A percentile compares a stretch with the other conserved stretches of the same genome.
Conservation (phyloP, 2,888 invertebrate genomes). For the Andrena haemorrhoa region DNA sequence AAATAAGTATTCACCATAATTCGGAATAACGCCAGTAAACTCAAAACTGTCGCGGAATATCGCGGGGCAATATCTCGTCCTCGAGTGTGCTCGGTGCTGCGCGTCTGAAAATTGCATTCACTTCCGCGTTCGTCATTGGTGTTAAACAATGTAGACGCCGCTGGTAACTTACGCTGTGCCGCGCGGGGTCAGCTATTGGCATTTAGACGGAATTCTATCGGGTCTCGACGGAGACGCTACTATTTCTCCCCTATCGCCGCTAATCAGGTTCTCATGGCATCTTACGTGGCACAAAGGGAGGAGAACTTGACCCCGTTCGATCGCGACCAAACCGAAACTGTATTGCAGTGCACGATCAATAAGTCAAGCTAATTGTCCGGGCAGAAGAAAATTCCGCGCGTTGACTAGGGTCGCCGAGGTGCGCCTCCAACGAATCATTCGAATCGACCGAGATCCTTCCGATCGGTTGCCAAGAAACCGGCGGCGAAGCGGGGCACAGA, state of each 20-base stretch:
- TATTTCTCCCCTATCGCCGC: constrained; percentile 40
- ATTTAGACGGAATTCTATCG: constrained; percentile 43
- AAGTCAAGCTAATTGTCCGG: constrained; percentile 50
- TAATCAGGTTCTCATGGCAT: constrained; percentile 55
- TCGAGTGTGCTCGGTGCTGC: not conserved
- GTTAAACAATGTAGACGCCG: not conserved
- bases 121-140: not conserved
- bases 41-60: too few species aligned
- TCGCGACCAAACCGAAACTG: constrained; percentile 55
- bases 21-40: too few species aligned
- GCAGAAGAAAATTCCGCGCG: constrained; percentile 32
- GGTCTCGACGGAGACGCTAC: not conserved
- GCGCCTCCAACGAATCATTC: constrained; percentile 1
- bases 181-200: constrained; percentile 6
- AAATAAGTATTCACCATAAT: too few species aligned
- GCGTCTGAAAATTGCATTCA: not conserved
- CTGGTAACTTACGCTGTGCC: not conserved
- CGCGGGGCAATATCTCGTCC: too few species aligned
- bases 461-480: not conserved
- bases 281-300: constrained; percentile 56
- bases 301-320: constrained; percentile 66
- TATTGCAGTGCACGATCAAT: constrained; percentile 54
- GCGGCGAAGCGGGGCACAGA: too few species aligned
- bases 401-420: not conserved
- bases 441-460: constrained; percentile 1